Evolutionary conservation across 2,797 vertebrate genomes (phyloP).

Genomic region (Labeo calbasu): DNA sequence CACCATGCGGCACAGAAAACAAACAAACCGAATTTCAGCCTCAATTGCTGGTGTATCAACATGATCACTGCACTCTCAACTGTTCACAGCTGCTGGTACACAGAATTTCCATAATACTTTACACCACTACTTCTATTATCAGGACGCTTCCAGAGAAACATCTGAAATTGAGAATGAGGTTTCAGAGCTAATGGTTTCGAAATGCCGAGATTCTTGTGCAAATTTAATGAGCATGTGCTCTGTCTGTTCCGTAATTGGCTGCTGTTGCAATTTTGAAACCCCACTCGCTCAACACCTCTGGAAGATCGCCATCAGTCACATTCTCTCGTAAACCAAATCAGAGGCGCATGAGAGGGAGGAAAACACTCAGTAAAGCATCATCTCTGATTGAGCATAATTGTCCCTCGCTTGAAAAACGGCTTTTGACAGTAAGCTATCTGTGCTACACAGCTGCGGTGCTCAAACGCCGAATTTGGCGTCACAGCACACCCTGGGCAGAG

Average conservation of each 20-base stretch:
- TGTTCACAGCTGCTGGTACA: conserved; percentile 23
- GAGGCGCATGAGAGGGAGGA: conserved; percentile 22
- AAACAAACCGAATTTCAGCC: conserved; percentile 39
- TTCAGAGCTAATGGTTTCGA: conserved; percentile 27
- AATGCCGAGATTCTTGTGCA: conserved; percentile 24
- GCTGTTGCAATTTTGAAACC: conserved; percentile 43
- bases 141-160: conserved; percentile 8
- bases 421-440: conserved; percentile 49
- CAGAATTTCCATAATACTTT: conserved; percentile 23
- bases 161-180: conserved; percentile 20
- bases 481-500: conserved; percentile 17
- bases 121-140: conserved; percentile 15
- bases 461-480: conserved; percentile 29
- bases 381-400: conserved; percentile 54
- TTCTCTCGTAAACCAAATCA: conserved; percentile 47
- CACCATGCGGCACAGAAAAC: conserved; percentile 17
- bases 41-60: conserved; percentile 29
- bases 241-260: conserved; percentile 39
- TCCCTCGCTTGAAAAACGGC: conserved; percentile 26
- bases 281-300: conserved; percentile 30
- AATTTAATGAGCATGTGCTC: conserved; percentile 33
- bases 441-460: conserved; percentile 44
- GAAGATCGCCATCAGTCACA: conserved; percentile 50
- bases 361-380: conserved; percentile 50
- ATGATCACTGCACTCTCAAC: conserved; percentile 26